phyloP scores from a whole-genome alignment of 1,140 invertebrate species.

The Papilio dardanus region DNA sequence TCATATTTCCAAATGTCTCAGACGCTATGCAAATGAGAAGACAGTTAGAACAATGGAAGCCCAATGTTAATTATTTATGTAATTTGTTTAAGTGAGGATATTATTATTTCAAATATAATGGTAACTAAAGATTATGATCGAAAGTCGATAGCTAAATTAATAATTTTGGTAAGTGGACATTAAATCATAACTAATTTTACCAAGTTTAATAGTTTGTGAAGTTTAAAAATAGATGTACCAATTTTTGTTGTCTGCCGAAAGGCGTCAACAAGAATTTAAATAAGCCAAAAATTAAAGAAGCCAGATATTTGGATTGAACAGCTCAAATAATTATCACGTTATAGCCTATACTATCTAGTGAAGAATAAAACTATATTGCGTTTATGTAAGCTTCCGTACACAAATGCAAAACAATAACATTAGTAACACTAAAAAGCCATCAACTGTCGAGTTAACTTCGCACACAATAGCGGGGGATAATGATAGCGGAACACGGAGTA shows the following conservation, averaged over 20 bases:
- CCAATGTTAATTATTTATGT: constrained; percentile 16
- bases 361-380: neutral
- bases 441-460: constrained; percentile 17
- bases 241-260: too few species aligned
- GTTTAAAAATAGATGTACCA: too few species aligned
- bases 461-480: constrained; percentile 48
- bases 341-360: neutral
- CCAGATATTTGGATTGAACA: too few species aligned
- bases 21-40: constrained; percentile 45
- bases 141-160: too few species aligned
- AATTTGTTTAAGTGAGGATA: neutral
- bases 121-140: too few species aligned
- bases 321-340: neutral
- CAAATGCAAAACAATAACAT: constrained; percentile 22
- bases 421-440: constrained; percentile 27
- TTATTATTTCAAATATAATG: too few species aligned
- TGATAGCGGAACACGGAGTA: constrained; percentile 43
- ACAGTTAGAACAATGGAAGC: constrained; percentile 42
- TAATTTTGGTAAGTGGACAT: too few species aligned
- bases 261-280: too few species aligned
- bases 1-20: constrained; percentile 51
- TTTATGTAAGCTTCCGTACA: neutral
- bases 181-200: too few species aligned
- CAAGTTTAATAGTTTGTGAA: too few species aligned
- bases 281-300: too few species aligned